A percentile compares a stretch with the other conserved stretches of the same genome.
Evolutionary conservation across 2,797 vertebrate species (phyloP).

Genomic region (Pseudopleuronectes americanus): DNA sequence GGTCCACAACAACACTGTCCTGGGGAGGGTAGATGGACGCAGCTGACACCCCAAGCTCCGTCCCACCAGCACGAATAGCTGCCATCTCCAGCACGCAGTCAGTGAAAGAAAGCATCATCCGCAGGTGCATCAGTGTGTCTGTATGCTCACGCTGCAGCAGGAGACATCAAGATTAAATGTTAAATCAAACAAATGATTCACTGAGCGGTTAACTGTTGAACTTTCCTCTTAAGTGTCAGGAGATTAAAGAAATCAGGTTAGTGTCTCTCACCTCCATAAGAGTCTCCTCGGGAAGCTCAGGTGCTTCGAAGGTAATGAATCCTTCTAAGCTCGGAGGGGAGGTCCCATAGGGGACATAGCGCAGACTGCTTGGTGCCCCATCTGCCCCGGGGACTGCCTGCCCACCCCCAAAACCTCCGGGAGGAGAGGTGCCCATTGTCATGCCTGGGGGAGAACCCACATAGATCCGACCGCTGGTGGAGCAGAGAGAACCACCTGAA

Average conservation of each 20-base stretch:
- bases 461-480: constrained; percentile 89
- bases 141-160: constrained; percentile 91
- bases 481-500: constrained; percentile 94
- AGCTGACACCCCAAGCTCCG: constrained; percentile 88
- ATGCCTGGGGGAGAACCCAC: constrained; percentile 92
- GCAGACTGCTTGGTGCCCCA: constrained; percentile 89
- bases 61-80: constrained; percentile 84
- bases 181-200: not conserved
- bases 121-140: constrained; percentile 93
- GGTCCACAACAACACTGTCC: constrained; percentile 96
- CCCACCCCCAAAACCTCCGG: constrained; percentile 70
- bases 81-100: constrained; percentile 97
- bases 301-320: constrained; percentile 96
- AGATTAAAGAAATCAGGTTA: not conserved
- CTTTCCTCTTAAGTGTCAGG: not conserved
- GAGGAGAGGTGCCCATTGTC: constrained; percentile 90
- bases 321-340: constrained; percentile 96
- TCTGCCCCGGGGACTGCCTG: constrained; percentile 73
- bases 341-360: constrained; percentile 93
- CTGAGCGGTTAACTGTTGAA: not conserved
- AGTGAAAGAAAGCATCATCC: constrained; percentile 94
- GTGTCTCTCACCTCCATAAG: constrained; percentile 92
- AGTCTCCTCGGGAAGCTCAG: constrained; percentile 96
- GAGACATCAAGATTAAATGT: not conserved
- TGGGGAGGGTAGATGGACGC: constrained; percentile 94